phyloP scores from a whole-genome alignment of 1,140 invertebrate genomes.

The Nasonia vitripennis region DNA sequence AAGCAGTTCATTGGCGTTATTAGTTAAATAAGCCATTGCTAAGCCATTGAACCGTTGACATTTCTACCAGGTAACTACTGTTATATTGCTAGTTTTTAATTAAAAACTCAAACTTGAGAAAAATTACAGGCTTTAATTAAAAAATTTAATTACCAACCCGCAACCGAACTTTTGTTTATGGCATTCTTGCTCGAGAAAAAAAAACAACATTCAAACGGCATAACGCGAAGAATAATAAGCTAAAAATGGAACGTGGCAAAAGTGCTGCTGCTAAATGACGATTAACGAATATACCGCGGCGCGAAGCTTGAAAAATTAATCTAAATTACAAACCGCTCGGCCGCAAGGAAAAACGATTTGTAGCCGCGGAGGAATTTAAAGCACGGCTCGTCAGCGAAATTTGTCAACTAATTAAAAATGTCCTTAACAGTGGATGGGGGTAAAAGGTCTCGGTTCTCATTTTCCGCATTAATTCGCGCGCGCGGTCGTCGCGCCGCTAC shows the following conservation, averaged over 20 bases:
- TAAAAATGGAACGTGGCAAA: neutral
- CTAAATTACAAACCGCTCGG: neutral
- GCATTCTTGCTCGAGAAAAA: neutral
- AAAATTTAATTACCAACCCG: neutral
- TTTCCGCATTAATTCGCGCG: conserved; percentile 43
- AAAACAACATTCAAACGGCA: neutral
- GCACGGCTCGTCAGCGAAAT: conserved; percentile 16
- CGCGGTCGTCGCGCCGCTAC: neutral
- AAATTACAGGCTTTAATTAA: conserved; percentile 18
- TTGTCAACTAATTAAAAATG: conserved; percentile 52
- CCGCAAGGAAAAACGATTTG: neutral
- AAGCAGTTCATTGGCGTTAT: no score
- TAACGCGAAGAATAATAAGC: neutral
- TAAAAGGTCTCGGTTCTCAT: conserved; percentile 32
- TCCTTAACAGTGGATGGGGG: neutral
- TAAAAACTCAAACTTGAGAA: conserved; percentile 25
- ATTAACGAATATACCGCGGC: neutral
- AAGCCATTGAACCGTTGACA: no score
- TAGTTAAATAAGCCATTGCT: no score
- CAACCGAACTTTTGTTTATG: neutral
- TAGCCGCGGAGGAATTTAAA: neutral
- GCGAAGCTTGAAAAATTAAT: neutral
- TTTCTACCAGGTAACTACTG: no score
- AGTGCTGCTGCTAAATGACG: neutral
- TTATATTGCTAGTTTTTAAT: conserved; percentile 37